Base-by-base conservation (phyloP, 2,113 vertebrate genomes). In the Motacilla tschutschensis region DNA sequence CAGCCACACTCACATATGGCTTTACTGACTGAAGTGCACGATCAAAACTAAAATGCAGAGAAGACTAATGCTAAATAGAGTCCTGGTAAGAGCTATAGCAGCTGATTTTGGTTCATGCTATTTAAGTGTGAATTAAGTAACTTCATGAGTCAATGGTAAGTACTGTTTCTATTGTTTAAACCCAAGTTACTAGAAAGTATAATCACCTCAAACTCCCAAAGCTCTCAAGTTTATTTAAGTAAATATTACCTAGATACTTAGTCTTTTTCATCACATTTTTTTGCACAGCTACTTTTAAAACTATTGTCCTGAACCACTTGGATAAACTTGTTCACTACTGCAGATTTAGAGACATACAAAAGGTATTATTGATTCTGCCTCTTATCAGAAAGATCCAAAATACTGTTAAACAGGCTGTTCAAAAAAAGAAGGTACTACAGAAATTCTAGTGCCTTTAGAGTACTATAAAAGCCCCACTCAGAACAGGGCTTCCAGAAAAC, bases 1-100 rank as follows among this genome's bases (percentile, higher is more conserved):
- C 98, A 51, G 94, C 94, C 40, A 73, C 95, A 41, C 43, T 82
- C 60, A 97, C 96, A 8, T 95, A 90, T 0, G 95, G 95, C 72
- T 98, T 98, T 86, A 98, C 90, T 6, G 93, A 96, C 85, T 98
- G 98, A 96, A 99, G 98, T 8, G 93, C 95, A 73, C 92, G 93
- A 90, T 99, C 99, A 95, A 99, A 99, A 87, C 99, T 99, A 88
- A 21, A 95, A 94, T 4, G 55, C 11, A 91, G 80, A 95, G 58
- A 89, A 92, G 43, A 69, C 21, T 57, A 17, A 54, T 50, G 87
- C 44, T 67, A 77, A 85, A 77, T 13, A 50, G 11, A 53, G 41
- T 13, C 40, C 25, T 46, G 12, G 35, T 38, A 77, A 55, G 69
- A 90, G 25, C 25, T 46, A 20, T 0, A 72, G 64, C 18, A 77